A percentile compares a stretch with the other conserved stretches of the same genome.
phyloP scores from a whole-genome alignment of 2,797 vertebrate species.

The Poecilia wingei region DNA sequence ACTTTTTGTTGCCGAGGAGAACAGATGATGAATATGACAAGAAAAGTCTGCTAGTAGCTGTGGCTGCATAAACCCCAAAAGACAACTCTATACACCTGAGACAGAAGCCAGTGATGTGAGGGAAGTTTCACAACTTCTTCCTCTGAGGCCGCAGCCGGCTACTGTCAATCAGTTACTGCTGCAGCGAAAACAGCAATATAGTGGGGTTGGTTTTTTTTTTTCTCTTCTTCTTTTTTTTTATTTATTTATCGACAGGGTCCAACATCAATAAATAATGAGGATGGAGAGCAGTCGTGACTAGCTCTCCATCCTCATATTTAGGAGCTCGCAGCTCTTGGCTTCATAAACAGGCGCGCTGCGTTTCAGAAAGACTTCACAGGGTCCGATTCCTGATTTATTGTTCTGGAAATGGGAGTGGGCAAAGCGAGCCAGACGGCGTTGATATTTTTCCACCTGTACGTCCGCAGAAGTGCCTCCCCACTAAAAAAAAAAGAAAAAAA shows the following conservation, averaged over 20 bases:
- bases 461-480: conserved; percentile 11
- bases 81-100: conserved; percentile 29
- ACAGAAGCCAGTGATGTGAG: conserved; percentile 23
- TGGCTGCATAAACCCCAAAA: conserved; percentile 29
- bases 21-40: conserved; percentile 18
- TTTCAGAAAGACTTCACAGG: conserved; percentile 15
- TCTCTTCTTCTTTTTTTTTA: conserved; percentile 42
- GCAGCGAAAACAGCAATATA: conserved; percentile 40
- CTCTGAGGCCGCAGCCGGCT: conserved; percentile 17
- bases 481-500: too few relatives aligned
- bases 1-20: conserved; percentile 64
- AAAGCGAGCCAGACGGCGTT: neutral
- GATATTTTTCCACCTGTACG: neutral
- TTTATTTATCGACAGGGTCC: conserved; percentile 71
- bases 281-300: conserved; percentile 72
- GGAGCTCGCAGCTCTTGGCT: conserved; percentile 38
- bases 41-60: conserved; percentile 14
- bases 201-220: neutral
- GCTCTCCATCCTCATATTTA: conserved; percentile 21
- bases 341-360: conserved; percentile 20
- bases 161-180: conserved; percentile 52
- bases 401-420: conserved; percentile 1
- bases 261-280: conserved; percentile 75
- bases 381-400: conserved; percentile 36
- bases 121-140: conserved; percentile 24